These are phyloP conservation scores for Drosophila macrospina DNA, from an alignment of 2,888 invertebrate species.

Conservation along the genomic window DNA sequence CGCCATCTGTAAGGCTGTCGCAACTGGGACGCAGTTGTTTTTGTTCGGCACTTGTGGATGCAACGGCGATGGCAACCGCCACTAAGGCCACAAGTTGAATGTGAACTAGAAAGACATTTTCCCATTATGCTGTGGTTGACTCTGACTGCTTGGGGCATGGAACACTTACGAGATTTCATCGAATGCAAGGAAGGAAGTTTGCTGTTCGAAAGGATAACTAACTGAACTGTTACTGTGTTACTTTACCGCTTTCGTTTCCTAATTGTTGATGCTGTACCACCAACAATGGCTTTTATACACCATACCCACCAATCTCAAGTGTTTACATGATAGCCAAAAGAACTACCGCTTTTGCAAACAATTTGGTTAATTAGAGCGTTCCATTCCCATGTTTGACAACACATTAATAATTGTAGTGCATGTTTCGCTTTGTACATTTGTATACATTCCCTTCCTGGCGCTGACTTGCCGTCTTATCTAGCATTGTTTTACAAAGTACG, in stretches of 20 bases:
- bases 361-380: slow-evolving; percentile 40
- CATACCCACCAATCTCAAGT: slow-evolving; percentile 27
- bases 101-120: slow-evolving; percentile 40
- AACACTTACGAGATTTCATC: slow-evolving; percentile 66
- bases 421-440: slow-evolving; percentile 2
- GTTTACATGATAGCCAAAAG: slow-evolving; percentile 4
- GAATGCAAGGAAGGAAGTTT: slow-evolving; percentile 8
- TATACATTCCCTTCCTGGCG: background rate
- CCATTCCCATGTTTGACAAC: slow-evolving; percentile 24
- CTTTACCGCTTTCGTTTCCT: slow-evolving; percentile 53
- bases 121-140: background rate
- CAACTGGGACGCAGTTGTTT: slow-evolving; percentile 35
- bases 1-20: slow-evolving; percentile 32
- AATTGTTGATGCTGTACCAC: slow-evolving; percentile 6
- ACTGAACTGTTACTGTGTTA: slow-evolving; percentile 35
- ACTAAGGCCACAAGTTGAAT: slow-evolving; percentile 46
- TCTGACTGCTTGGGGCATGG: background rate
- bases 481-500: slow-evolving; percentile 11
- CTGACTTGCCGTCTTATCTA: background rate
- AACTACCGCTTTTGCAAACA: background rate
- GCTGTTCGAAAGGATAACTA: slow-evolving; percentile 54
- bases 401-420: slow-evolving; percentile 34
- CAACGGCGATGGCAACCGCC: slow-evolving; percentile 29
- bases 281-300: slow-evolving; percentile 56
- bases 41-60: slow-evolving; percentile 25